Evolutionary conservation across 2,113 vertebrate genomes (phyloP).

Genomic region (Regulus satrapa): DNA sequence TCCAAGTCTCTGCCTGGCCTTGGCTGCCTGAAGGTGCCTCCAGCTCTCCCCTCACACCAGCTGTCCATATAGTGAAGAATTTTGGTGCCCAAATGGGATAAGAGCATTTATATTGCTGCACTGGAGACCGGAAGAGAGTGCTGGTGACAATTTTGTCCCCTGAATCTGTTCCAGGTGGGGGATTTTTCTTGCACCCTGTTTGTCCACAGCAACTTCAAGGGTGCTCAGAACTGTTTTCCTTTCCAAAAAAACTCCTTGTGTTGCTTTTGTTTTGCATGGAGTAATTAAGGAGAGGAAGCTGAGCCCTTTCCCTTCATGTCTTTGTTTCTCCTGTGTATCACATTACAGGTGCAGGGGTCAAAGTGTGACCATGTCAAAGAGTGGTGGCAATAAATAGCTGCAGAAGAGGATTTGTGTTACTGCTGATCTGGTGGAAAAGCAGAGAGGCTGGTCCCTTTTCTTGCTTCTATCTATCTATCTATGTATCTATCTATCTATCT

Average conservation of each 20-base stretch:
- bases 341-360: constrained; percentile 43
- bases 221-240: constrained; percentile 4
- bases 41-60: not conserved
- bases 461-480: not conserved
- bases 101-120: not conserved
- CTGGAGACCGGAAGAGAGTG: not conserved
- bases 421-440: not conserved
- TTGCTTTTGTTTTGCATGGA: constrained; percentile 5
- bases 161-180: not conserved
- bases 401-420: not conserved
- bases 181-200: not conserved
- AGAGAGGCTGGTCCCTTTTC: not conserved
- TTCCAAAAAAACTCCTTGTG: not conserved
- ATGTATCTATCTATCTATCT: not conserved
- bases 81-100: not conserved
- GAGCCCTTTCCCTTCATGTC: constrained; percentile 41
- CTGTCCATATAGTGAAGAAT: not conserved
- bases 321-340: constrained; percentile 40
- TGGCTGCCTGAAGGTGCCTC: not conserved
- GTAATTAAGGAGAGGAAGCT: constrained; percentile 53
- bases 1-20: not conserved
- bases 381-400: constrained; percentile 38
- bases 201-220: not conserved
- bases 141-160: not conserved
- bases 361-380: not conserved